Conservation (phyloP, 2,113 vertebrate species). For the Bubo blakistoni region DNA sequence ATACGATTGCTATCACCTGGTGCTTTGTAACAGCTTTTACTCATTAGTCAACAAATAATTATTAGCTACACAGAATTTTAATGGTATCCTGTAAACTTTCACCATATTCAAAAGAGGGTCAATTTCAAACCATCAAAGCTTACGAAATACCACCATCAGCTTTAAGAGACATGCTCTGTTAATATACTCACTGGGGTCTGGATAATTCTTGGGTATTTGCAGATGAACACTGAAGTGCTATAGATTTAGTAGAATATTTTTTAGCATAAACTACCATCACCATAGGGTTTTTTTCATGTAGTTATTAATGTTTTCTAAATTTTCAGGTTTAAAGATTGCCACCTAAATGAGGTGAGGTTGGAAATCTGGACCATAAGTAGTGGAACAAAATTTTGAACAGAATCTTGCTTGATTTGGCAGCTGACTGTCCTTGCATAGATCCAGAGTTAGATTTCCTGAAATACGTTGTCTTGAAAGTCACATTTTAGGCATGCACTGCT, state of each 20-base stretch:
- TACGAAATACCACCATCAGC: not conserved
- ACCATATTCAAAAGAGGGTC: not conserved
- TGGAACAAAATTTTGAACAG: not conserved
- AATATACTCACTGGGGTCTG: not conserved
- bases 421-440: not conserved
- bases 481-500: not conserved
- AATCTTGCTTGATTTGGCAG: not conserved
- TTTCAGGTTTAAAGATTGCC: not conserved
- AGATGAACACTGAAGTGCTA: not conserved
- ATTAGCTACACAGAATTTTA: not conserved
- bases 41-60: conserved; percentile 12
- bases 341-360: not conserved
- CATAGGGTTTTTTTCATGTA: not conserved
- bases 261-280: not conserved
- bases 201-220: not conserved
- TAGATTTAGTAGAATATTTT: not conserved
- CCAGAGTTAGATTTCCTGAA: not conserved
- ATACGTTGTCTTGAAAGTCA: not conserved
- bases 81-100: not conserved
- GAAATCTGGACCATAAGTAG: not conserved
- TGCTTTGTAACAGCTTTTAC: not conserved
- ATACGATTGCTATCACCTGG: not conserved
- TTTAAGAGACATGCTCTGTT: not conserved
- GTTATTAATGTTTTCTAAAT: not conserved
- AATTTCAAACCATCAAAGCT: not conserved